phyloP scores from a whole-genome alignment of 2,113 vertebrate species.

The Alosa alosa region DNA sequence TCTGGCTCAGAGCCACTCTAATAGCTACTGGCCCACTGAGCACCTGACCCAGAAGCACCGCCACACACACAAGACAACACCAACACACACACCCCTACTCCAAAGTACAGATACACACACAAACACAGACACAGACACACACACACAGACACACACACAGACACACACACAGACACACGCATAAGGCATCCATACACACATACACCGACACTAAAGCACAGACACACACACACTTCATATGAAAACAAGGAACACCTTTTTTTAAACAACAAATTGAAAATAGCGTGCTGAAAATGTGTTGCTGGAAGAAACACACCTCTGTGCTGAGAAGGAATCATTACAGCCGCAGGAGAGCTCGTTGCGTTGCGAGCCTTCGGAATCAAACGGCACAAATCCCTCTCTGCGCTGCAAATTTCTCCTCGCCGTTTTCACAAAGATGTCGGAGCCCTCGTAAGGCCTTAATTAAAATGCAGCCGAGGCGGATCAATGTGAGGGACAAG shows the following conservation, averaged over 20 bases:
- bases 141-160: slow-evolving; percentile 1
- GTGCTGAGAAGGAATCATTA: neutral
- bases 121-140: neutral
- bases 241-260: neutral
- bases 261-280: neutral
- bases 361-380: neutral
- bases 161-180: neutral
- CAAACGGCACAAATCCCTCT: neutral
- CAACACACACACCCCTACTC: neutral
- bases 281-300: neutral
- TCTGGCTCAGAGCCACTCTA: slow-evolving; percentile 19
- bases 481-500: neutral
- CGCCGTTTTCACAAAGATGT: neutral
- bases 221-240: neutral
- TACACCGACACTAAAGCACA: neutral
- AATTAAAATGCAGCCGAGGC: neutral
- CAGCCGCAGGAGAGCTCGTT: neutral
- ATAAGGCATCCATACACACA: neutral
- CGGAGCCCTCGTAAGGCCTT: neutral
- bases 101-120: neutral
- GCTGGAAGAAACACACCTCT: neutral
- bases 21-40: neutral
- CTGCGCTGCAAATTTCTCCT: neutral
- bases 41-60: neutral
- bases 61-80: neutral